Conservation (phyloP, 2,888 invertebrate species). For the Mythimna loreyi region DNA sequence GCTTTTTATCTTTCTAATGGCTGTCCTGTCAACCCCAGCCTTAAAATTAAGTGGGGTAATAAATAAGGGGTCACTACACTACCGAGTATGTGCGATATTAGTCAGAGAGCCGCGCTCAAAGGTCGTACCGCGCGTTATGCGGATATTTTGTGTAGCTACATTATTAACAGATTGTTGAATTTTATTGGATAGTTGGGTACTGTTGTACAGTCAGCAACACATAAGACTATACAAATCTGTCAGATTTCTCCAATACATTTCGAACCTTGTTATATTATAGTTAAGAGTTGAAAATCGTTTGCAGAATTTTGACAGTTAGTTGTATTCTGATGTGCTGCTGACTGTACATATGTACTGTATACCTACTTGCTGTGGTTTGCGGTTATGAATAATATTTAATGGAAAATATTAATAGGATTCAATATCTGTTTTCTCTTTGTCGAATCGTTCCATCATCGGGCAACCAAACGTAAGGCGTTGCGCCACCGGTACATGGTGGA, state of each 20-base stretch:
- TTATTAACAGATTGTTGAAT: constrained; percentile 20
- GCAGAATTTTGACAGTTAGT: too few species aligned
- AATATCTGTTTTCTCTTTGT: too few species aligned
- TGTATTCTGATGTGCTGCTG: too few species aligned
- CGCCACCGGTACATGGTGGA: too few species aligned
- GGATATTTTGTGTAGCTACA: constrained; percentile 9
- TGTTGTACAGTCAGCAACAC: too few species aligned
- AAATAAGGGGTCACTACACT: constrained; percentile 7
- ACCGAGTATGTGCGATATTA: constrained; percentile 11
- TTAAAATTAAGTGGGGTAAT: constrained; percentile 7
- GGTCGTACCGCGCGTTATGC: constrained; percentile 2
- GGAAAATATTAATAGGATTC: background rate
- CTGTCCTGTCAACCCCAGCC: background rate
- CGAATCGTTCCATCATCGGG: too few species aligned
- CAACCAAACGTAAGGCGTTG: too few species aligned
- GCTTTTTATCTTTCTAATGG: background rate
- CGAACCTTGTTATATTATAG: too few species aligned
- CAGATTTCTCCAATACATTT: too few species aligned
- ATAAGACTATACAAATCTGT: too few species aligned
- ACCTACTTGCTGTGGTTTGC: background rate
- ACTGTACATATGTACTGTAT: background rate
- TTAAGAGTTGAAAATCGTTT: too few species aligned
- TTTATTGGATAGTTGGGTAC: constrained; percentile 1
- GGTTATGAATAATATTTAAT: background rate
- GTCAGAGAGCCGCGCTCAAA: constrained; percentile 16